Conservation (phyloP, 2,797 vertebrate genomes). For the Sylvia borin region DNA sequence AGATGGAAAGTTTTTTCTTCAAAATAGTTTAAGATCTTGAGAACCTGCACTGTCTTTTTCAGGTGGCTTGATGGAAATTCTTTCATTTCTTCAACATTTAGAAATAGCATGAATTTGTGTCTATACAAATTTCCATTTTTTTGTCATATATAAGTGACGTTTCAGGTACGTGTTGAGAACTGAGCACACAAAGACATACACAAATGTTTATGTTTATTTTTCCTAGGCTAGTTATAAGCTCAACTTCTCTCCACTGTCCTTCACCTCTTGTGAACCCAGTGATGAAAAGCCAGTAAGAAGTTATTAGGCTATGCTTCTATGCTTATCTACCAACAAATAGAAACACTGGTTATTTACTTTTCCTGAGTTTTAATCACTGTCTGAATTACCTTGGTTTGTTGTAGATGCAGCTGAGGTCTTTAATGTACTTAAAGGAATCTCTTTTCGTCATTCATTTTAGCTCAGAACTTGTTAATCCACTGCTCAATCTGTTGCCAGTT, state of each 20-base stretch:
- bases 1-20: not conserved
- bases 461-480: not conserved
- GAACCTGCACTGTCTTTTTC: not conserved
- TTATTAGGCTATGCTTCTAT: not conserved
- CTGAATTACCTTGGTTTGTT: not conserved
- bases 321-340: not conserved
- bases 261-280: not conserved
- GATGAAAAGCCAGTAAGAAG: not conserved
- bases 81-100: not conserved
- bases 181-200: not conserved
- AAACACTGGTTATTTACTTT: not conserved
- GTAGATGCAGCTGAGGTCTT: not conserved
- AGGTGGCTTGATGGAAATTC: not conserved
- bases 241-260: not conserved
- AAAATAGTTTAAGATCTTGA: not conserved
- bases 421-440: not conserved
- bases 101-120: not conserved
- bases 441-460: not conserved
- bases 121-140: not conserved
- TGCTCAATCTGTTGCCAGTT: not conserved
- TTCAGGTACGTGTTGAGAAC: not conserved
- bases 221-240: not conserved
- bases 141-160: rapidly evolving
- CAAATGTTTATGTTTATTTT: not conserved
- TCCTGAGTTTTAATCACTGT: not conserved